phyloP scores from a whole-genome alignment of 2,888 invertebrate genomes.

The Monoplex corrugatus region DNA sequence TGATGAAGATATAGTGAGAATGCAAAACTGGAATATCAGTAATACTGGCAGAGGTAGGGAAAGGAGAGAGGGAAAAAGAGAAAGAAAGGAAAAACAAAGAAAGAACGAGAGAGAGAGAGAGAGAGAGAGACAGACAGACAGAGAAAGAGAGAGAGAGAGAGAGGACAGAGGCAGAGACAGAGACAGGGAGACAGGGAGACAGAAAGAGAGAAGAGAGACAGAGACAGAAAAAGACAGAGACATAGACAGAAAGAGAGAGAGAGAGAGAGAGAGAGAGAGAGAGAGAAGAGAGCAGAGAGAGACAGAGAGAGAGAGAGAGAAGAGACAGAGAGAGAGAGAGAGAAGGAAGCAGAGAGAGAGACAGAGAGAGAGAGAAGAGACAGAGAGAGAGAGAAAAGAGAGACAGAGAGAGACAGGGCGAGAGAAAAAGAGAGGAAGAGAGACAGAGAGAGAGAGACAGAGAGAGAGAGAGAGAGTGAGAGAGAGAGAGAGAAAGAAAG shows the following conservation, averaged over 20 bases:
- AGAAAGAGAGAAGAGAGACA: not conserved
- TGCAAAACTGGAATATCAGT: too few relatives aligned
- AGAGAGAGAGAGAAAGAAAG: not conserved
- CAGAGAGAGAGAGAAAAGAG: not conserved
- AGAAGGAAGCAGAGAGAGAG: not conserved
- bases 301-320: not conserved
- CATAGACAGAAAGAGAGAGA: not conserved
- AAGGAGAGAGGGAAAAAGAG: conserved; percentile 1
- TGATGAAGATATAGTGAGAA: too few relatives aligned
- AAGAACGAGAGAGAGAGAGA: not conserved
- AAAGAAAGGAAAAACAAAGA: not conserved
- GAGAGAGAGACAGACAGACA: not conserved
- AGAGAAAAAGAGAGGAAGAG: not conserved
- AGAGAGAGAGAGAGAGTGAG: not conserved
- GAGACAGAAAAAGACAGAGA: not conserved
- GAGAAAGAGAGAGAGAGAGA: too few relatives aligned
- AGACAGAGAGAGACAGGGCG: too few relatives aligned
- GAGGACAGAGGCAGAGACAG: not conserved
- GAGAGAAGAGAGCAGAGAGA: too few relatives aligned
- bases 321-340: not conserved
- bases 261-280: not conserved
- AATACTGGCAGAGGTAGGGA: too few relatives aligned
- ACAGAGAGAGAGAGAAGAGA: not conserved
- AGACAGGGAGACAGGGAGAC: not conserved
- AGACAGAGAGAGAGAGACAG: not conserved